These are phyloP conservation scores for Pectinophora gossypiella DNA, from an alignment of 1,140 invertebrate species.

Conservation along the genomic window DNA sequence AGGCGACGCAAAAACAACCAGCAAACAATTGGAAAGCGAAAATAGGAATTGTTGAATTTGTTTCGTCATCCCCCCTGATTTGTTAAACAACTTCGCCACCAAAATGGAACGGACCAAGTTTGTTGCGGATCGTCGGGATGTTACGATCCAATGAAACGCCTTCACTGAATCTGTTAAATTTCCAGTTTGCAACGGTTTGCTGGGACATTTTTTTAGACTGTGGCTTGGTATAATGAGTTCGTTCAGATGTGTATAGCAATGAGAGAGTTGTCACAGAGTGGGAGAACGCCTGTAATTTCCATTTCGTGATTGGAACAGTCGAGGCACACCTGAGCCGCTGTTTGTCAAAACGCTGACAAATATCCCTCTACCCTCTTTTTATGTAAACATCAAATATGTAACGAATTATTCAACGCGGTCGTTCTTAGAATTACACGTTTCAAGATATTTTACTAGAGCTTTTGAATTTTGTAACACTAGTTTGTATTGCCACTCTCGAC, in stretches of 20 bases:
- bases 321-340: slow-evolving; percentile 46
- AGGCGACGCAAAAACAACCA: slow-evolving; percentile 32
- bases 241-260: slow-evolving; percentile 24
- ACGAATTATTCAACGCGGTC: slow-evolving; percentile 36
- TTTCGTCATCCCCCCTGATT: slow-evolving; percentile 43
- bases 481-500: neutral
- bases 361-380: slow-evolving; percentile 31
- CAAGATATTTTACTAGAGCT: slow-evolving; percentile 12
- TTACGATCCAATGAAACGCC: too few relatives aligned
- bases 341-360: slow-evolving; percentile 45
- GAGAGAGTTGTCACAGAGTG: slow-evolving; percentile 21
- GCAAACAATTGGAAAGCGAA: slow-evolving; percentile 49
- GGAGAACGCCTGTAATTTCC: slow-evolving; percentile 49
- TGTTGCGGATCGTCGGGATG: too few relatives aligned
- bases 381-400: slow-evolving; percentile 58
- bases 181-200: neutral
- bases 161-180: neutral
- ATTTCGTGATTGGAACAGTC: slow-evolving; percentile 58
- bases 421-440: slow-evolving; percentile 9
- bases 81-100: slow-evolving; percentile 31
- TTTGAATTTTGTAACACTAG: slow-evolving; percentile 14
- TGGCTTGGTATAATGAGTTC: slow-evolving; percentile 16
- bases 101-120: slow-evolving; percentile 9
- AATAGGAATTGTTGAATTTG: slow-evolving; percentile 48
- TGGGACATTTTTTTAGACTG: neutral